Conservation (phyloP, 1,140 invertebrate genomes). For the Drosophila pruinosa region DNA sequence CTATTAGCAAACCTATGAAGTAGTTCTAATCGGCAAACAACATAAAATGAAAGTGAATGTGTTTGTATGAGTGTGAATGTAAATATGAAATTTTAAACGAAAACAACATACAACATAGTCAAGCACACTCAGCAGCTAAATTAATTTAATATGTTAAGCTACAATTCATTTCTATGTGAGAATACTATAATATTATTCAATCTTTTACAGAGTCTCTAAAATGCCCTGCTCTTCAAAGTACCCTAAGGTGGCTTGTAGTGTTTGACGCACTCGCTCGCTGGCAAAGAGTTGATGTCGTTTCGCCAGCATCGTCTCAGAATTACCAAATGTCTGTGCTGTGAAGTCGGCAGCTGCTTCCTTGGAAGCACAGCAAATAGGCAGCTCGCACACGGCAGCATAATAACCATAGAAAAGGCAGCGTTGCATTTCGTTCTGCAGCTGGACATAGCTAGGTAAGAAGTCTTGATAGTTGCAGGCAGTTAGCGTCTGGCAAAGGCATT, state of each 20-base stretch:
- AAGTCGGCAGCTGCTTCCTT: conserved; percentile 40
- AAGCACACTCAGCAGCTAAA: background rate
- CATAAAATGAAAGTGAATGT: too few species aligned
- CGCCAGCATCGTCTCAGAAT: conserved; percentile 14
- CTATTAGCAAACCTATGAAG: too few species aligned
- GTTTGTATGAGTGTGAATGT: background rate
- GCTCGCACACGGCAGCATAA: conserved; percentile 54
- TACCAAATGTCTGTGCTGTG: conserved; percentile 36
- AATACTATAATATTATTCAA: background rate
- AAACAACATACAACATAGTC: background rate
- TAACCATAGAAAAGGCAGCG: conserved; percentile 67
- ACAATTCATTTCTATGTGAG: background rate
- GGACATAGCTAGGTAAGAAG: conserved; percentile 68
- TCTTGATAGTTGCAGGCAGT: conserved; percentile 55
- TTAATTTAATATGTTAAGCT: background rate
- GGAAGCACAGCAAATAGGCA: conserved; percentile 59
- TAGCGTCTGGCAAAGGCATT: conserved; percentile 71
- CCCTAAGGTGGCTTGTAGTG: conserved; percentile 36
- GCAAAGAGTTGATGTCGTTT: conserved; percentile 53
- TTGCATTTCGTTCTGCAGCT: conserved; percentile 64
- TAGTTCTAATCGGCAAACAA: too few species aligned
- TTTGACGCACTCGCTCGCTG: conserved; percentile 43
- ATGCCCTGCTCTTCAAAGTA: conserved; percentile 60
- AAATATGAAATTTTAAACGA: background rate
- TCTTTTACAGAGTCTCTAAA: conserved; percentile 35